Evolutionary conservation across 2,888 invertebrate species (phyloP), one percentile per base, ranked within the genome.

Genomic region (Leucophora obtusa): DNA sequence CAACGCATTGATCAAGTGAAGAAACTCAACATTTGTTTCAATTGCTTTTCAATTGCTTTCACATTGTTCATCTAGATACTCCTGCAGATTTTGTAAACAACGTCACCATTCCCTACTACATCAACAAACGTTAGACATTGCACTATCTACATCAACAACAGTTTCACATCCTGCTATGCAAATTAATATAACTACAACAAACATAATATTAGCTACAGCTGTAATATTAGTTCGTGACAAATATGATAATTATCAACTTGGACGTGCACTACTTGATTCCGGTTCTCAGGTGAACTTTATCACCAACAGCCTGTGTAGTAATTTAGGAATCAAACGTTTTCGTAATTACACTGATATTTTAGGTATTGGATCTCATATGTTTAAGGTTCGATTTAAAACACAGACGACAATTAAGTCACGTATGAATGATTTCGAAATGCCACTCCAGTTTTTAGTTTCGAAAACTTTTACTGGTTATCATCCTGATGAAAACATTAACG

Each of bases 231-330:
- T 80, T 47, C 51, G 21, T 24, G 75, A 72, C 21, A 15, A 60
- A 24, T 21, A 38, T 9, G 66, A 60, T 7, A 47, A 50, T 10
- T 63, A 33, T 18, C 51, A 79, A 15, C n/a, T 71, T 1, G 62
- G 62, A 9, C 14, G 68, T 14, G 80, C 68, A 1, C 43, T 75
- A 10, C 28, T 75, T 17, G 74, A 70, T 51, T 78, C 78, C 8
- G 74, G 74, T 33, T 81, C 73, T 0, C 70, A 81, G 21, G 81
- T 73, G 0, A 81, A 73, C 28, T 70, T 81, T 9, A 81, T 81
- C 24, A 73, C 17, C 7, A 62, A 81, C 18, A n/a, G 21, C 4
- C 21, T 77, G 5, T 68, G 21, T 9, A 59, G 24, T 15, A 17
- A 24, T 4, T 28, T 76, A 14, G 50, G 51, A 11, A 21, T 72